Evolutionary conservation across 2,888 invertebrate genomes (phyloP), one percentile per base, ranked within the genome.

Genomic region (Embidobia sp.): DNA sequence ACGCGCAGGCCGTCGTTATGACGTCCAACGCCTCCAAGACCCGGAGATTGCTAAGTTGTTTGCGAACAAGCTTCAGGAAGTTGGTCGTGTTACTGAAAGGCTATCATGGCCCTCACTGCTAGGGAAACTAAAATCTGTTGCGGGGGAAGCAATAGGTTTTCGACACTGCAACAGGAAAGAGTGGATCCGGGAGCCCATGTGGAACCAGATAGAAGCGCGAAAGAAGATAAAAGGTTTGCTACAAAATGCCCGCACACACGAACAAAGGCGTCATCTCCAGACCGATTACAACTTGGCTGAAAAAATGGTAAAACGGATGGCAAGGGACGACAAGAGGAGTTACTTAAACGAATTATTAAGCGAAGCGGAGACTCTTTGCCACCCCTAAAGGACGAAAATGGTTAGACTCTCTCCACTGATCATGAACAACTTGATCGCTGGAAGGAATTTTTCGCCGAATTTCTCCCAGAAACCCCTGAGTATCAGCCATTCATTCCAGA

Each of bases 11-110:
- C 49, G 37, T 29, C 49, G 49, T 3, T 19, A 49, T 8, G 40
- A 63, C 7, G 40, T 63, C 27, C 63, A 49, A 40, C 49, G 63
- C 37, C 37, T 63, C 7, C 48, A 37, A 13, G 29, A 63, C 10
- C 49, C 63, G 11, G 49, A 27, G 18, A n/a, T 33, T 19, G 29
- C 35, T 15, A 26, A 35, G 10, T 3, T 19, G 11, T 61, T 46
- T 61, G 16, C 15, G 46, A 46, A 18, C 16, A 63, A 37, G n/a
- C 37, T 63, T 7, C 29, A 27, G 15, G 44, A 51, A 44, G 31
- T 33, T 16, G 1, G 42, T 10, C 27, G 4, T 18, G 3, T 49
- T 3, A 10, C 11, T 15, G 29, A 11, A 4, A 2, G 10, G 7
- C 13, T 10, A 6, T n/a, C 49, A 33, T 33, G 46, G 49, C 40